Evolutionary conservation across 2,113 vertebrate genomes (phyloP).

Genomic region (Dromaius novaehollandiae): DNA sequence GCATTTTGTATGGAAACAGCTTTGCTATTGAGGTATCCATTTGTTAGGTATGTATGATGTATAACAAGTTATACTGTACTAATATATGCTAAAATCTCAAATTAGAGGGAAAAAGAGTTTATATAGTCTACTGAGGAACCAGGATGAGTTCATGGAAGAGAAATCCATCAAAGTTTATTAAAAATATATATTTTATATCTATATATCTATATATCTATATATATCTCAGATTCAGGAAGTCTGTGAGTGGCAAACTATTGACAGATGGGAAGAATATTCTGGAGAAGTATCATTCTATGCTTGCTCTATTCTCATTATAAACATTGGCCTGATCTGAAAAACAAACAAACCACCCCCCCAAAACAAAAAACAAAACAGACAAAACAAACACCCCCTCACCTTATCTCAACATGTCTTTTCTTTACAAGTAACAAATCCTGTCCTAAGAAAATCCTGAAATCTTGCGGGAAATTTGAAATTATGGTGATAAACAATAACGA

Average conservation of each 20-base stretch:
- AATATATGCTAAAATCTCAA: not conserved
- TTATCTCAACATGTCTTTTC: fast-evolving
- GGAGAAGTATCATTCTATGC: not conserved
- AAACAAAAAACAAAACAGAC: too few species aligned
- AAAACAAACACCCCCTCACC: too few species aligned
- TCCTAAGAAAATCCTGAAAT: not conserved
- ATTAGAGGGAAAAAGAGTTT: not conserved
- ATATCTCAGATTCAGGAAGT: not conserved
- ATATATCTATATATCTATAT: too few species aligned
- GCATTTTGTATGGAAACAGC: not conserved
- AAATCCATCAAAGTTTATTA: not conserved
- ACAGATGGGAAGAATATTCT: not conserved
- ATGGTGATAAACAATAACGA: not conserved
- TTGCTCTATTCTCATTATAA: not conserved
- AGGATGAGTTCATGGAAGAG: not conserved
- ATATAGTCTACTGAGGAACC: not conserved
- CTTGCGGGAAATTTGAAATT: not conserved
- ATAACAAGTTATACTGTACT: not conserved
- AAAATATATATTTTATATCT: too few species aligned
- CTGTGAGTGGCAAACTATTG: not conserved
- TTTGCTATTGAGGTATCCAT: too few species aligned
- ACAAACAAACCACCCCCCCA: too few species aligned
- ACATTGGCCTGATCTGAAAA: not conserved
- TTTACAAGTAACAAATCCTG: not conserved
- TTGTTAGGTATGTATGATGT: not conserved